A percentile compares a stretch with the other conserved stretches of the same genome.
Evolutionary conservation across 2,888 invertebrate species (phyloP).

Genomic region (Cistogaster globosa): DNA sequence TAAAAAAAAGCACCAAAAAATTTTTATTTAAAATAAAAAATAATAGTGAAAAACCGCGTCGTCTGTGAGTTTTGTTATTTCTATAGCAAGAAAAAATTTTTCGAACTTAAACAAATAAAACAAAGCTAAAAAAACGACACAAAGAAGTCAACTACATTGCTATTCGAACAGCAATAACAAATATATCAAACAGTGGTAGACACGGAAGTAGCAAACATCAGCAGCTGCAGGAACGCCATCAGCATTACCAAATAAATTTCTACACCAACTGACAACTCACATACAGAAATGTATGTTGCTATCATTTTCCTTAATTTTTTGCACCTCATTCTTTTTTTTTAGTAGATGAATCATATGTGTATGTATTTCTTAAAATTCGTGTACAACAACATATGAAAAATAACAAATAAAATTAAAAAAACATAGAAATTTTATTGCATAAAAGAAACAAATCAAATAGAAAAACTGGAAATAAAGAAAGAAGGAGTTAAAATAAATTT

Average conservation of each 20-base stretch:
- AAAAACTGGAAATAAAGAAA: constrained; percentile 29
- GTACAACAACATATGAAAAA: constrained; percentile 43
- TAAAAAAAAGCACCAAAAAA: background rate
- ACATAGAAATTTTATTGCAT: constrained; percentile 18
- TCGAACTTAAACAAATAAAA: constrained; percentile 49
- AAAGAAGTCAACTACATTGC: constrained; percentile 71
- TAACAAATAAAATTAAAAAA: constrained; percentile 61
- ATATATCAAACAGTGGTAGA: constrained; percentile 66
- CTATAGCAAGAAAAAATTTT: constrained; percentile 44
- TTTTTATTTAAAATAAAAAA: constrained; percentile 37
- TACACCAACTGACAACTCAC: constrained; percentile 10
- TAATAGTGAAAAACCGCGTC: constrained; percentile 70
- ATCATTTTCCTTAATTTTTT: constrained; percentile 40
- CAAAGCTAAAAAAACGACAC: constrained; percentile 16
- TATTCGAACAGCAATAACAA: constrained; percentile 71
- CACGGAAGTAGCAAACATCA: constrained; percentile 66
- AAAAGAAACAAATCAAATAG: constrained; percentile 61
- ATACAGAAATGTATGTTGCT: constrained; percentile 30
- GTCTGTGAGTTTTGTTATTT: constrained; percentile 68
- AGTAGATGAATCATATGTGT: constrained; percentile 22
- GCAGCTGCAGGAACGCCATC: constrained; percentile 66
- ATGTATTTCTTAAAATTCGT: constrained; percentile 17
- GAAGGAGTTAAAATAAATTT: background rate
- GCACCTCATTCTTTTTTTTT: background rate
- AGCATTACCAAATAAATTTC: constrained; percentile 29